Conservation (phyloP, 1,140 invertebrate species). For the Calosoma granatense region DNA sequence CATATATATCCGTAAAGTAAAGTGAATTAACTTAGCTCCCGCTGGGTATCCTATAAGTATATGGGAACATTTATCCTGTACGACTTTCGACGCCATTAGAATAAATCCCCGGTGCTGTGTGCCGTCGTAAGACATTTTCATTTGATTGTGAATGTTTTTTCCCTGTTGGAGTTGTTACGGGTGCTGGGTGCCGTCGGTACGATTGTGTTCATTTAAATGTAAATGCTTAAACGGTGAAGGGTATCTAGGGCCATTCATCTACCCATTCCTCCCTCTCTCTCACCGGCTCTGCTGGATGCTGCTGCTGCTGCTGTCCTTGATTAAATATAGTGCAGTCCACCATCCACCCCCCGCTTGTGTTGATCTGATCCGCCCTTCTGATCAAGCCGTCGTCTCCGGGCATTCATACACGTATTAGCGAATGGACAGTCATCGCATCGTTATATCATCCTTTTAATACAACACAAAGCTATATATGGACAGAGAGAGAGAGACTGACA, state of each 20-base stretch:
- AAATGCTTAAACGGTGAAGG: conserved; percentile 14
- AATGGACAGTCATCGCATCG: conserved; percentile 2
- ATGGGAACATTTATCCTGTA: conserved; percentile 2
- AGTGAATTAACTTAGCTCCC: no score
- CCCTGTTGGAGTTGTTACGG: neutral
- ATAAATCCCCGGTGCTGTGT: neutral
- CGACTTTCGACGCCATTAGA: conserved; percentile 3
- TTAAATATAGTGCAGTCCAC: conserved; percentile 24
- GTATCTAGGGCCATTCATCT: conserved; percentile 19
- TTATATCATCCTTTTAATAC: conserved; percentile 4
- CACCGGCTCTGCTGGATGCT: no score
- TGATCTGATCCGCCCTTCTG: neutral
- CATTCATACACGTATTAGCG: conserved; percentile 5
- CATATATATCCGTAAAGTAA: no score
- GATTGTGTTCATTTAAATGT: conserved; percentile 20
- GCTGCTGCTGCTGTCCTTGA: no score
- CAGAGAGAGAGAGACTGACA: no score
- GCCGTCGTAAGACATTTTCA: neutral
- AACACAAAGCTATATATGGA: no score
- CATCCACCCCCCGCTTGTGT: conserved; percentile 11
- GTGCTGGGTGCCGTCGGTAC: conserved; percentile 17
- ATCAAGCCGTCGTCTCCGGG: neutral
- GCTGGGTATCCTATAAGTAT: no score
- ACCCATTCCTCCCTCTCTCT: conserved; percentile 15
- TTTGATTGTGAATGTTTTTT: neutral